Base-by-base conservation (phyloP, 2,888 invertebrate species). In the Ditula angustiorana region DNA sequence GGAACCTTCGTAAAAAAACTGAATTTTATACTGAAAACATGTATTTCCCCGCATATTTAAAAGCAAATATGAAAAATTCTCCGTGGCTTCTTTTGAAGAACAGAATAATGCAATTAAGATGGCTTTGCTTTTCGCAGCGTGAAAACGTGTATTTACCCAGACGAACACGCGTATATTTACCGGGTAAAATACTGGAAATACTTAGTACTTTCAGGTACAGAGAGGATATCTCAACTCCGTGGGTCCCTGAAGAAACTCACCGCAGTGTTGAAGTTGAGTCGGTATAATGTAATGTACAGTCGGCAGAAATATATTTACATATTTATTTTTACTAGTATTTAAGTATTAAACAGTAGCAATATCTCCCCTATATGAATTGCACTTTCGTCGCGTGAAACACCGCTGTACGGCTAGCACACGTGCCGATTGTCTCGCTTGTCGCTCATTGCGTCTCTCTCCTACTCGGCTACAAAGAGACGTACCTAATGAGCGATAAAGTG, bases 101-200 rank as follows among this genome's bases (percentile, higher is more conserved):
- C 58, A 58, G 52, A 58, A 46, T 53, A 64, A 64, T 46, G 57
- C 63, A 64, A 64, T 64, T 58, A 58, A 33, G 57, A 16, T 4
- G 13, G 30, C 21, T 46, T 35, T 41, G 26, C 37, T 52, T 46
- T 49, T 52, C 30, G 58, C 57, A 19, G 19, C 35, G 24, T 19
- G 44, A 56, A 50, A 49, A 57, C 33, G 23, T 19, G 52, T 52
- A 35, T 52, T 35, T 56, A 23, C 37, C 23, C 24, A 56, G 41
- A 7, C 41, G 30, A 50, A 44, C 57, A 41, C 24, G 41, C 21
- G 26, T 11, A 16, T 26, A 26, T 47, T 35, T 47, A 33, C 50
- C 23, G 8, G 19, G 49, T 24, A 63, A 26, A 57, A 49, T 50
- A 50, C 41, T 44, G 56, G 56, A 49, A 56, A 56, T 56, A 49